These are phyloP conservation scores for Medauroidea extradentata DNA, from an alignment of 1,140 invertebrate genomes.

Conservation along the genomic window DNA sequence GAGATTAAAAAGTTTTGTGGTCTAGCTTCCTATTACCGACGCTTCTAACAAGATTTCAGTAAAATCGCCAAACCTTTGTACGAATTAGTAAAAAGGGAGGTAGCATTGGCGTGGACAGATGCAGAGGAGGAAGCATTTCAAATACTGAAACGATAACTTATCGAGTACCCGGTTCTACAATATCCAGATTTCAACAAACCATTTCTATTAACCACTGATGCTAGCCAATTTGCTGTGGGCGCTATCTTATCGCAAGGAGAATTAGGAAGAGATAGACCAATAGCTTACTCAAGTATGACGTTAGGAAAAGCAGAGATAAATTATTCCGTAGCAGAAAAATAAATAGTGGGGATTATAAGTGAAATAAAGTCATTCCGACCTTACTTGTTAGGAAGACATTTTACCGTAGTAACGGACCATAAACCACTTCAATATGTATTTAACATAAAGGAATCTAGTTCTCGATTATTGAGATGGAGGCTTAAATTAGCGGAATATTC, in stretches of 20 bases:
- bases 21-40: slow-evolving; percentile 13
- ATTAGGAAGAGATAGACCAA: slow-evolving; percentile 15
- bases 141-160: background rate
- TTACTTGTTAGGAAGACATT: slow-evolving; percentile 45
- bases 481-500: slow-evolving; percentile 46
- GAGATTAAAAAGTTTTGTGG: slow-evolving; percentile 32
- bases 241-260: slow-evolving; percentile 18
- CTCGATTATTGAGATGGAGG: slow-evolving; percentile 46
- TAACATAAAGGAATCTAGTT: slow-evolving; percentile 42
- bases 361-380: slow-evolving; percentile 42
- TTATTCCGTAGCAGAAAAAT: slow-evolving; percentile 48
- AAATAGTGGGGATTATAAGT: slow-evolving; percentile 50
- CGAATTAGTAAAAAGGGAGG: slow-evolving; percentile 6
- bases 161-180: background rate
- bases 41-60: slow-evolving; percentile 8
- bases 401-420: slow-evolving; percentile 50
- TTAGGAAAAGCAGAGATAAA: slow-evolving; percentile 33
- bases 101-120: background rate
- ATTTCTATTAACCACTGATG: slow-evolving; percentile 9
- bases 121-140: slow-evolving; percentile 1
- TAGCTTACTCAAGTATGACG: slow-evolving; percentile 33
- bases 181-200: slow-evolving; percentile 1
- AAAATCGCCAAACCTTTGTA: slow-evolving; percentile 19
- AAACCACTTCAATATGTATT: slow-evolving; percentile 46
- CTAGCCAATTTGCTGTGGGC: slow-evolving; percentile 14